Conservation (phyloP, 1,140 invertebrate species). For the Sweltsa coloradensis region DNA sequence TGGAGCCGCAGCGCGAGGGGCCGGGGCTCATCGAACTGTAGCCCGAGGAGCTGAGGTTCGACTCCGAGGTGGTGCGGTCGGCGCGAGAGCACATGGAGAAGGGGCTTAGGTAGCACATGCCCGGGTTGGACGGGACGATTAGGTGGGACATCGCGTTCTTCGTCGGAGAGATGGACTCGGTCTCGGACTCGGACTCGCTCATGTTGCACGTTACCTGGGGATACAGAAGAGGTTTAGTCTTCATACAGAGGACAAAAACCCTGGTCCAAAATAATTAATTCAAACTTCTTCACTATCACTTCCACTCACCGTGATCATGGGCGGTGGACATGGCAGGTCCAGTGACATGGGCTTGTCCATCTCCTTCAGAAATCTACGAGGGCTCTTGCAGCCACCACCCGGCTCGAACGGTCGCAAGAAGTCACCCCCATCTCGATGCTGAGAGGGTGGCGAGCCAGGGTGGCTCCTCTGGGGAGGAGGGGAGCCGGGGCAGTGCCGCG, state of each 20-base stretch:
- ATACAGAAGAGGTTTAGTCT: too few relatives aligned
- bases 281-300: too few relatives aligned
- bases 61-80: slow-evolving; percentile 61
- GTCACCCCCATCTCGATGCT: not conserved
- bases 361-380: slow-evolving; percentile 31
- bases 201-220: too few relatives aligned
- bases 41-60: slow-evolving; percentile 67
- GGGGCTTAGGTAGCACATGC: slow-evolving; percentile 61
- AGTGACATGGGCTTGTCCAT: slow-evolving; percentile 45
- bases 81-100: slow-evolving; percentile 54
- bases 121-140: slow-evolving; percentile 23
- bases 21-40: slow-evolving; percentile 69
- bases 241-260: too few relatives aligned
- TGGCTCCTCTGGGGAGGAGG: slow-evolving; percentile 38
- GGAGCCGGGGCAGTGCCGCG: slow-evolving; percentile 37
- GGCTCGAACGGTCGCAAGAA: not conserved
- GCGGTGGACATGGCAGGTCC: slow-evolving; percentile 48
- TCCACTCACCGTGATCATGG: slow-evolving; percentile 59
- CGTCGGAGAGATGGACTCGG: slow-evolving; percentile 25
- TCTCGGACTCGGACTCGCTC: slow-evolving; percentile 60
- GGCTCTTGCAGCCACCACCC: slow-evolving; percentile 24
- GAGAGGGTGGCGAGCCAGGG: slow-evolving; percentile 19
- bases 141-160: not conserved
- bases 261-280: too few relatives aligned
- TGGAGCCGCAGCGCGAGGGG: slow-evolving; percentile 60